Base-by-base conservation (phyloP, 2,113 vertebrate species). In the Mungos mungo region DNA sequence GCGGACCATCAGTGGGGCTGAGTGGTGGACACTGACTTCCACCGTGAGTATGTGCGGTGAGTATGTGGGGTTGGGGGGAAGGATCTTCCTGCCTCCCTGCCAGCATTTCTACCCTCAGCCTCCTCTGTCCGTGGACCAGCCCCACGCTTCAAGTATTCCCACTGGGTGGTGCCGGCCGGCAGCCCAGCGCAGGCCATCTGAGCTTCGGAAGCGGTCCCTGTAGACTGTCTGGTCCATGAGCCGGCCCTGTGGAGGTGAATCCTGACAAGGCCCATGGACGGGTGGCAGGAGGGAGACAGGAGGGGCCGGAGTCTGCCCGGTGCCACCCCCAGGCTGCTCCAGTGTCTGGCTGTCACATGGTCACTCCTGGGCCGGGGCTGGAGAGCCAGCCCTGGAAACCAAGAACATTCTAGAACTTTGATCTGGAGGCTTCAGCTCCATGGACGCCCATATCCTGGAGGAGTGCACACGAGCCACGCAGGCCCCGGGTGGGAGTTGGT, bases 391-490 rank as follows among this genome's bases (percentile, higher is more conserved):
- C 16, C 3, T 8, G n/a, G 50, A 45, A 27, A n/a, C 83, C 41
- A 10, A n/a, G 93, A 77, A n/a, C 45, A 33, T 85, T 69, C 35
- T 45, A 66, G 35, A 93, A 35, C 8, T 60, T 47, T 27, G 27
- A 10, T 47, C 50, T 68, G 92, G 69, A 45, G 50, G 3, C 69
- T 18, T 57, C 74, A 4, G 45, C 29, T 41, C 87, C 0, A 0
- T 5, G 81, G 33, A 50, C 6, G 0, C 18, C 45, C 10, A 8
- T 19, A 9, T 31, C 13, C 12, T 13, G 35, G 31, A 21, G 77
- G 13, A 47, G 63, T 23, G 4, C 0, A 0, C 14, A 7, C 1
- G 0, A 41, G 31, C 74, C 3, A 2, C 27, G 7, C 7, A 10
- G 33, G 47, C 16, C 19, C 19, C 0, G 54, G 29, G 45, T 54